phyloP scores from a whole-genome alignment of 1,140 invertebrate species.

The Nixonia krombeini region DNA sequence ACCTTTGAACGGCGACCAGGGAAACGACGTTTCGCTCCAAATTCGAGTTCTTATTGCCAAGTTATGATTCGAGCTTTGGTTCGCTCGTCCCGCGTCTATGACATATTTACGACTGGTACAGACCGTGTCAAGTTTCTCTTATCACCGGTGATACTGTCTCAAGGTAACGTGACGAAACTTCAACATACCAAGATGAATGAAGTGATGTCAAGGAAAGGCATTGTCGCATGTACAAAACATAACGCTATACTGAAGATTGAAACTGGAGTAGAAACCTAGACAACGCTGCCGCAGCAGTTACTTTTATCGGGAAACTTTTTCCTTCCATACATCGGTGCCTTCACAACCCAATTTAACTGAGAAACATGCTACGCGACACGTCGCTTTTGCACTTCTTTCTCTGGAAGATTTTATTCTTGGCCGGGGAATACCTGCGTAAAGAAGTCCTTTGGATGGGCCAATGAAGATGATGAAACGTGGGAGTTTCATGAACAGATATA shows the following conservation, averaged over 20 bases:
- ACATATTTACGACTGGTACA: conserved; percentile 1
- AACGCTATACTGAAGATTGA: background rate
- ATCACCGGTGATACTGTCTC: background rate
- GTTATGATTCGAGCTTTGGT: conserved; percentile 1
- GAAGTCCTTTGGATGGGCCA: too few relatives aligned
- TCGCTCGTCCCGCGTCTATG: background rate
- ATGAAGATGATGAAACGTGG: too few relatives aligned
- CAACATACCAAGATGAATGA: background rate
- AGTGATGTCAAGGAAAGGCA: background rate
- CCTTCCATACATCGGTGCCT: background rate
- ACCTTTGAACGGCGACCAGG: background rate
- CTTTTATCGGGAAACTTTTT: background rate
- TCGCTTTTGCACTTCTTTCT: background rate
- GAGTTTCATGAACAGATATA: too few relatives aligned
- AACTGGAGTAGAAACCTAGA: background rate
- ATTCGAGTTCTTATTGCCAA: conserved; percentile 1
- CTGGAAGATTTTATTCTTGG: background rate
- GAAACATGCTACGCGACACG: background rate
- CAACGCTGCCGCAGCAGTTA: background rate
- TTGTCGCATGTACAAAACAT: background rate
- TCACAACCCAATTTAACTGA: background rate
- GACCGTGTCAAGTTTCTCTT: background rate
- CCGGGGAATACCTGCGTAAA: background rate
- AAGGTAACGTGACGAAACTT: background rate
- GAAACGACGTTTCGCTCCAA: background rate